These are phyloP conservation scores for Sebastolobus alascanus DNA, from an alignment of 2,797 vertebrate species.

Conservation along the genomic window DNA sequence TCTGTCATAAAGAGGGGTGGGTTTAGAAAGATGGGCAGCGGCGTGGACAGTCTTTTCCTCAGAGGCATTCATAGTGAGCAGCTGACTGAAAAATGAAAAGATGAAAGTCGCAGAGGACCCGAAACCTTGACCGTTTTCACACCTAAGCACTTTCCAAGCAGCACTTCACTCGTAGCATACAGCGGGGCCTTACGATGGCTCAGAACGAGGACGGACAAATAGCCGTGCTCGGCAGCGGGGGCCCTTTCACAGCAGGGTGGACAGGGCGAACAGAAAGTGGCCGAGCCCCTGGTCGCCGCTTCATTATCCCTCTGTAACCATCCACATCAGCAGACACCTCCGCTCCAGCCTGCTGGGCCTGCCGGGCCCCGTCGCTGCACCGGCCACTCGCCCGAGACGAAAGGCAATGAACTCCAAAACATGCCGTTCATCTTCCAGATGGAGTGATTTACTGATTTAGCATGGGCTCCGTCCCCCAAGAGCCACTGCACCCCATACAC, in stretches of 20 bases:
- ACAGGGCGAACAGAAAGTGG: conserved; percentile 54
- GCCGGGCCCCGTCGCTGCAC: conserved; percentile 45
- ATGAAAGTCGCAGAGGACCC: conserved; percentile 38
- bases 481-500: conserved; percentile 57
- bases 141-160: conserved; percentile 42
- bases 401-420: conserved; percentile 84
- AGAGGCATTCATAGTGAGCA: conserved; percentile 32
- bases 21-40: conserved; percentile 18
- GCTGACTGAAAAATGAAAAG: conserved; percentile 38
- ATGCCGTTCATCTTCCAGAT: conserved; percentile 84
- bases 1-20: conserved; percentile 23
- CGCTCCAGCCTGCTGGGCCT: conserved; percentile 69
- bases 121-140: conserved; percentile 47
- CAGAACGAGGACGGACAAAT: conserved; percentile 38
- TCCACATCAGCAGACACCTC: conserved; percentile 73
- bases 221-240: conserved; percentile 34
- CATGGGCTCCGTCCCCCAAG: conserved; percentile 69
- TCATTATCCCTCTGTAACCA: conserved; percentile 81
- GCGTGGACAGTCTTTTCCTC: conserved; percentile 15
- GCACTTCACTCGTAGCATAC: conserved; percentile 9
- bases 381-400: conserved; percentile 78
- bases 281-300: conserved; percentile 63
- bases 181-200: conserved; percentile 32
- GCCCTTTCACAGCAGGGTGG: conserved; percentile 58
- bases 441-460: conserved; percentile 84